phyloP scores from a whole-genome alignment of 2,113 vertebrate species.

The Romanogobio albipinnatus region DNA sequence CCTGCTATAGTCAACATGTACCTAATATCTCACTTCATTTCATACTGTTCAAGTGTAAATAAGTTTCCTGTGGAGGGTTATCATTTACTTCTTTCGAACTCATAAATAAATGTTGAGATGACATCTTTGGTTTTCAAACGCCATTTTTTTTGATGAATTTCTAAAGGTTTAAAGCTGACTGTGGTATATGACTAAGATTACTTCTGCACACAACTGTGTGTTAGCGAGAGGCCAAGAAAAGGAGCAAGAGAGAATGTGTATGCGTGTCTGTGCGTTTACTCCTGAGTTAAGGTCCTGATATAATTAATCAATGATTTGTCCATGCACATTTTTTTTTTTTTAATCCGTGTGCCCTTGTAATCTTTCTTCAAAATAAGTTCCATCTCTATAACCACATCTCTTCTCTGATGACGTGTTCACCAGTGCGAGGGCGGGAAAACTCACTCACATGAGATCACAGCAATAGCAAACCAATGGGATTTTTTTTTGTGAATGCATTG shows the following conservation, averaged over 20 bases:
- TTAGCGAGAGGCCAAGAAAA: not conserved
- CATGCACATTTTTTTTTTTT: no score
- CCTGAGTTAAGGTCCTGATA: not conserved
- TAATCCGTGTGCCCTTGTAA: no score
- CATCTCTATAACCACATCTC: no score
- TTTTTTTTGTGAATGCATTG: not conserved
- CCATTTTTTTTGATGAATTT: slow-evolving; percentile 27
- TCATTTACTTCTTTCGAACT: not conserved
- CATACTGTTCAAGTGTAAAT: slow-evolving; percentile 23
- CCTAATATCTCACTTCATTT: slow-evolving; percentile 30
- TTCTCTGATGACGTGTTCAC: no score
- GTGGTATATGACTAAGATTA: not conserved
- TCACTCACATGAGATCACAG: no score
- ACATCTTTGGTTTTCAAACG: not conserved
- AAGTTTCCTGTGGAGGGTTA: not conserved
- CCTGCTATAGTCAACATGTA: slow-evolving; percentile 11
- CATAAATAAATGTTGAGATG: not conserved
- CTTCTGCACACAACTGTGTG: not conserved
- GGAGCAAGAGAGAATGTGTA: not conserved
- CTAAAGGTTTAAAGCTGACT: not conserved
- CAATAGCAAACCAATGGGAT: no score
- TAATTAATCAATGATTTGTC: not conserved
- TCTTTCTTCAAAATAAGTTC: no score
- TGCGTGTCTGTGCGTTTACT: not conserved
- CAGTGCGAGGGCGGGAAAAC: no score